Evolutionary conservation across 1,140 invertebrate genomes (phyloP).

Genomic region (Oscheius sp.): DNA sequence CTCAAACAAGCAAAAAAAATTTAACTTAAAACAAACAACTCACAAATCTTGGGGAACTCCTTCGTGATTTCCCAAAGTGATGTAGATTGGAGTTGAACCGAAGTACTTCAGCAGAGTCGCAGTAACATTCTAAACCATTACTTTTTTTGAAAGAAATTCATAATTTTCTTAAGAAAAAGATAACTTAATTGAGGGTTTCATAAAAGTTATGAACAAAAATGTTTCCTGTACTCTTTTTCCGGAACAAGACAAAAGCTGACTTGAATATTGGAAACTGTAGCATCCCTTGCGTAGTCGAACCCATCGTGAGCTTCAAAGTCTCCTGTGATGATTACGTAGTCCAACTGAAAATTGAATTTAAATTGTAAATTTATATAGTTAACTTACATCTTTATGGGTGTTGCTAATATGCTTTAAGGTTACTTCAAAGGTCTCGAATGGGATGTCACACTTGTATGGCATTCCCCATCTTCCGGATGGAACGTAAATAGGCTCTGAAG

Average conservation of each 20-base stretch:
- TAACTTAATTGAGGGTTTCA: too few relatives aligned
- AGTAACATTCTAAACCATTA: conserved; percentile 78
- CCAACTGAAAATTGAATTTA: conserved; percentile 73
- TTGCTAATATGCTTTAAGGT: conserved; percentile 62
- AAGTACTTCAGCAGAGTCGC: conserved; percentile 73
- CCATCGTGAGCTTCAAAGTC: conserved; percentile 93
- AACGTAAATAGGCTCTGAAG: conserved; percentile 30
- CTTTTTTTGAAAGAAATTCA: conserved; percentile 51
- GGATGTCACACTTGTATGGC: conserved; percentile 76
- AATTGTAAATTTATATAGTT: too few relatives aligned
- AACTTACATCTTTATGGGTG: conserved; percentile 37
- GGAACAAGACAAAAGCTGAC: too few relatives aligned
- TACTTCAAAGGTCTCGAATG: conserved; percentile 70
- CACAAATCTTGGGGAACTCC: conserved; percentile 81
- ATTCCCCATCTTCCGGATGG: conserved; percentile 83
- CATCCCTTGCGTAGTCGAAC: conserved; percentile 78
- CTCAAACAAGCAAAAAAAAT: too few relatives aligned
- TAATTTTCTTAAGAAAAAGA: too few relatives aligned
- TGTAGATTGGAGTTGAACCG: conserved; percentile 84
- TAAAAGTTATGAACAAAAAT: too few relatives aligned
- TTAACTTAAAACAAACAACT: too few relatives aligned
- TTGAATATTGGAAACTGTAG: not conserved
- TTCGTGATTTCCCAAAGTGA: conserved; percentile 92
- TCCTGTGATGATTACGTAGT: conserved; percentile 97
- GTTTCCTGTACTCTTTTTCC: too few relatives aligned